Percentiles rank a stretch among this genome's conserved stretches.
Conservation (phyloP, 2,113 vertebrate species). For the Oreochromis tanganicae region DNA sequence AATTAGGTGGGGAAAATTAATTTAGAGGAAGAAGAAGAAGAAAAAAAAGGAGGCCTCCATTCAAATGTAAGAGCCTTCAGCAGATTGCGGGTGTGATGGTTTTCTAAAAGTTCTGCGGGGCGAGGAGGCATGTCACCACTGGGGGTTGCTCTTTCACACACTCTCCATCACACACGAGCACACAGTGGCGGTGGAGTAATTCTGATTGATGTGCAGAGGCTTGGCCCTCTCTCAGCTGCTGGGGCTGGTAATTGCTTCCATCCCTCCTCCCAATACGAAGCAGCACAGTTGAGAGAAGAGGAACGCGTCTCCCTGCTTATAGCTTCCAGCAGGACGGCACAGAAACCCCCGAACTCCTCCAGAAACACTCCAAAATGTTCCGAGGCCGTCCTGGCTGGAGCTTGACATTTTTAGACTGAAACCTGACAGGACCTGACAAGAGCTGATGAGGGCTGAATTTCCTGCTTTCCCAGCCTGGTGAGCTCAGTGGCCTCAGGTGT, state of each 20-base stretch:
- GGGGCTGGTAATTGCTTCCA: slow-evolving; percentile 68
- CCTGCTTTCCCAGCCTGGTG: background rate
- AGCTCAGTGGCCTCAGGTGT: background rate
- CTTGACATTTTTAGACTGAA: slow-evolving; percentile 5
- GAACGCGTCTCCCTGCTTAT: slow-evolving; percentile 30
- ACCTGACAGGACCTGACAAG: slow-evolving; percentile 34
- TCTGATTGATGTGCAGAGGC: slow-evolving; percentile 65
- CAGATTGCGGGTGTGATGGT: slow-evolving; percentile 7
- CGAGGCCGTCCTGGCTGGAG: slow-evolving; percentile 1
- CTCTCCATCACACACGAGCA: background rate
- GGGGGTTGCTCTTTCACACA: slow-evolving; percentile 39
- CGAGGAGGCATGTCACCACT: slow-evolving; percentile 20
- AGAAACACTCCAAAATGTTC: background rate
- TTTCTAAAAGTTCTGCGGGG: background rate
- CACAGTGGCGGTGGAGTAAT: slow-evolving; percentile 28
- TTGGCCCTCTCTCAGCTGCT: slow-evolving; percentile 60
- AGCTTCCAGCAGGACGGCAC: slow-evolving; percentile 34
- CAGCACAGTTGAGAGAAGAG: slow-evolving; percentile 29
- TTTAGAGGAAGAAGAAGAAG: slow-evolving; percentile 5
- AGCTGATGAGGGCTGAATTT: background rate
- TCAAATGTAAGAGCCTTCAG: slow-evolving; percentile 5
- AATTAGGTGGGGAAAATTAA: slow-evolving; percentile 56
- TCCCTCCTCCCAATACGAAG: slow-evolving; percentile 43
- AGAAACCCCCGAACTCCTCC: background rate
- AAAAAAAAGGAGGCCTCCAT: background rate